Base-by-base conservation (phyloP, 2,113 vertebrate species). In the Cygnus atratus region DNA sequence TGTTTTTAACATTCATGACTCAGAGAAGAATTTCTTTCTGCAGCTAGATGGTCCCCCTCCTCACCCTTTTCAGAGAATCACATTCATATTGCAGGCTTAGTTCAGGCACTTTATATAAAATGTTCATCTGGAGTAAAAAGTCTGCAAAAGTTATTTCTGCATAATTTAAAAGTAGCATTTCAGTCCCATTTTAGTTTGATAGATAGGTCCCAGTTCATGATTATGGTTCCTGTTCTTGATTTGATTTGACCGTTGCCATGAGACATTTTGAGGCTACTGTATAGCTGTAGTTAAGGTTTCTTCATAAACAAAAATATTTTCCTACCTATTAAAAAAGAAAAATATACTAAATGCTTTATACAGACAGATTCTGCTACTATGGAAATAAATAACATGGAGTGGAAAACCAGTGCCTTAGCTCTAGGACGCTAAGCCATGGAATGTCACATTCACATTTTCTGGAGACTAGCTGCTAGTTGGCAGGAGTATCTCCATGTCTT, bases 401-500 rank as follows among this genome's bases (percentile, higher is more conserved):
- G 97, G 96, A 96, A 95, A 96, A 95, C 89, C 78, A 91, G 92
- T 83, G 90, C 95, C 96, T 95, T 67, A 96, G 97, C 96, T 95
- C 28, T 37, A 90, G 94, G 94, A 92, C 6, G 76, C 88, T 93
- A 84, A 94, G 82, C 52, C 68, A 28, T 52, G 97, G 97, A 97
- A 98, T 96, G 97, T 96, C 92, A 94, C 37, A 61, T 43, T 92
- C 73, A 80, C 61, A 5, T 48, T 21, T 82, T 41, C 72, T 79
- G 62, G 76, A 83, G 90, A 97, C 98, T 98, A 97, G 96, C 98
- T 99, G 96, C 98, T 99, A 11, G 98, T 98, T 2, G 99, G 99
- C 95, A 99, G 96, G 86, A 99, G 98, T 63, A 99, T 97, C 96
- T 99, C 99, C 41, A 98, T 95, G 77, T 99, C 99, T 95, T 99